Evolutionary conservation across 2,888 invertebrate genomes (phyloP), one percentile per base, ranked within the genome.

Genomic region (Periphyllus acericola): DNA sequence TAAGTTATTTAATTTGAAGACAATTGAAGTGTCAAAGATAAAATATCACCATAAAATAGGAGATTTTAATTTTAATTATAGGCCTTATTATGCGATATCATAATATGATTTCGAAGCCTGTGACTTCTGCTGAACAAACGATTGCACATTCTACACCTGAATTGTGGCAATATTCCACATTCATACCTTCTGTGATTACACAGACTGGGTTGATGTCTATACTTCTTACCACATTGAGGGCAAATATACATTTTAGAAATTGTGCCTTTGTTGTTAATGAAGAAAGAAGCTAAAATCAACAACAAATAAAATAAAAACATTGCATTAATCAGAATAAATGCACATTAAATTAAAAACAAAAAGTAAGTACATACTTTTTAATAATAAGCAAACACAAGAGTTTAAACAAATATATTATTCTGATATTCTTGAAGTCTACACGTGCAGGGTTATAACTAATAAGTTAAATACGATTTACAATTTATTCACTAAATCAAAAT

Each of bases 131-230:
- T 90, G 86, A 90, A 91, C 82, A 89, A 89, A 17, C 81, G 89
- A 83, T 89, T 88, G 90, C 92, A 92, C 88, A 91, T 90, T 11
- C 89, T 90, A 89, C 92, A 92, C 46, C 89, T 89, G 90, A 92
- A 91, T 88, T 91, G 91, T 25, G 92, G 91, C 17, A 90, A 89
- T 84, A 92, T 91, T 29, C 92, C 92, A 89, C 92, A 92, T 83
- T 91, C 91, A 80, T 90, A 90, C 80, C 90, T 90, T 79, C 91
- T 89, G 89, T 91, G 91, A 40, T 91, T 90, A 83, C 90, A 90
- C n/a, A 91, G 89, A 82, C 89, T 90, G 78, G 90, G 90, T 88
- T 91, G 91, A 90, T 91, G 91, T 11, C 90, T 90, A 89, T 92
- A 92, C 74, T 79, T 79, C 79, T 90, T 90, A 25, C 89, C 89